These are phyloP conservation scores for Tapirus terrestris DNA, from an alignment of 2,113 vertebrate species.

Conservation along the genomic window DNA sequence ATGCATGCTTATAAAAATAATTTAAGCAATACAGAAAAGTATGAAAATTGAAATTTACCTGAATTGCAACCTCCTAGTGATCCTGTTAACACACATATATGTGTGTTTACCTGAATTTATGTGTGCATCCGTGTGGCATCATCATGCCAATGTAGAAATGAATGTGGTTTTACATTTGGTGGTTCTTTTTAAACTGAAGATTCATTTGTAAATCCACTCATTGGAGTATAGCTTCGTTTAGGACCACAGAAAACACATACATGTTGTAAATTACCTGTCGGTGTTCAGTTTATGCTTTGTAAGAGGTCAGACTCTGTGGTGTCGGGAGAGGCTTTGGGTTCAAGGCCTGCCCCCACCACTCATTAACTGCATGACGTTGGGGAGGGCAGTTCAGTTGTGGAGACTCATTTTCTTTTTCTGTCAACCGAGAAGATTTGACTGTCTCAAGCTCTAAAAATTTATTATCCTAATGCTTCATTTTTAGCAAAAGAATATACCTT, in stretches of 20 bases:
- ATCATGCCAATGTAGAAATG: not conserved
- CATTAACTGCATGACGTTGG: rapidly evolving
- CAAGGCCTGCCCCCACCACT: not conserved
- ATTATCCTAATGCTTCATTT: not conserved
- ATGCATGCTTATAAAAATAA: not conserved
- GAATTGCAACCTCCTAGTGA: not conserved
- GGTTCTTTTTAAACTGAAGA: not conserved
- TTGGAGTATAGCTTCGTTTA: not conserved
- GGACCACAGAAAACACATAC: not conserved
- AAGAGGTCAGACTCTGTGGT: not conserved
- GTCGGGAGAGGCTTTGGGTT: not conserved
- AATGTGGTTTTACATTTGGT: not conserved
- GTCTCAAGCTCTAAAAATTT: not conserved
- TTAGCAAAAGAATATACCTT: not conserved
- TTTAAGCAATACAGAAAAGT: not conserved
- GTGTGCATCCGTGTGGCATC: not conserved
- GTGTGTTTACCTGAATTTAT: not conserved
- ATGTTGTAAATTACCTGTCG: not conserved
- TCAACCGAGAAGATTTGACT: not conserved
- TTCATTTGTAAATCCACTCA: not conserved
- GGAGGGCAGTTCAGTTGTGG: not conserved
- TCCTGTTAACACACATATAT: not conserved
- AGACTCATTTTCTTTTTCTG: not conserved
- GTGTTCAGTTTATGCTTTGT: not conserved
- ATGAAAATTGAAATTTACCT: conserved; percentile 14